Evolutionary conservation across 2,888 invertebrate genomes (phyloP).

Genomic region (Sarcophaga subvicina): DNA sequence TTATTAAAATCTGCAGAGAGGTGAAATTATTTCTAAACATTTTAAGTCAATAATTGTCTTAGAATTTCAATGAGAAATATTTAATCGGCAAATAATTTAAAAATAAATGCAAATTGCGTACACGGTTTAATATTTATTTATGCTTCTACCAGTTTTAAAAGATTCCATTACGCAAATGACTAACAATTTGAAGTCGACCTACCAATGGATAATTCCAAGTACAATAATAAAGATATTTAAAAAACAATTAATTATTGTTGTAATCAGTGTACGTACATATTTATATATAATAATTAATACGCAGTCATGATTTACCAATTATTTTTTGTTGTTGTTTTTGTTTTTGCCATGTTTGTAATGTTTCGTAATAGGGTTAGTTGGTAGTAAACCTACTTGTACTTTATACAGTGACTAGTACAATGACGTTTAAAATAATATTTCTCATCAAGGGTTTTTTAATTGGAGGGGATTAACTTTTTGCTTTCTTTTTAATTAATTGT

Average conservation of each 20-base stretch:
- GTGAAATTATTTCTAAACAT: too few species aligned
- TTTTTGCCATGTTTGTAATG: too few species aligned
- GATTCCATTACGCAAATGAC: background rate
- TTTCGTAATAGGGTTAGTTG: too few species aligned
- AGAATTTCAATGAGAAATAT: too few species aligned
- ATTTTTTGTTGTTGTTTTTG: too few species aligned
- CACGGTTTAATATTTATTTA: too few species aligned
- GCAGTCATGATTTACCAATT: background rate
- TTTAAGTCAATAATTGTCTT: too few species aligned
- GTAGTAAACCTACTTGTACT: background rate
- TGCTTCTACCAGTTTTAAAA: too few species aligned
- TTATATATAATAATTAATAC: background rate
- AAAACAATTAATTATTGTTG: background rate
- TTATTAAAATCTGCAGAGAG: too few species aligned
- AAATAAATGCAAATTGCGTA: background rate
- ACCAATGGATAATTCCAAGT: background rate
- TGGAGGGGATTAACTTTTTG: background rate
- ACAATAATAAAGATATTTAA: background rate
- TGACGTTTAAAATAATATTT: constrained; percentile 2
- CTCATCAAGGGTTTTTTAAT: background rate
- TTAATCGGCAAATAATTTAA: too few species aligned
- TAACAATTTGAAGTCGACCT: background rate
- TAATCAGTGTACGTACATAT: background rate
- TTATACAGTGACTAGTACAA: constrained; percentile 2
- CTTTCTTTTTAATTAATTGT: background rate